Percentiles rank a stretch among this genome's conserved stretches.
Evolutionary conservation across 2,113 vertebrate species (phyloP).

Genomic region (Semicossyphus pulcher): DNA sequence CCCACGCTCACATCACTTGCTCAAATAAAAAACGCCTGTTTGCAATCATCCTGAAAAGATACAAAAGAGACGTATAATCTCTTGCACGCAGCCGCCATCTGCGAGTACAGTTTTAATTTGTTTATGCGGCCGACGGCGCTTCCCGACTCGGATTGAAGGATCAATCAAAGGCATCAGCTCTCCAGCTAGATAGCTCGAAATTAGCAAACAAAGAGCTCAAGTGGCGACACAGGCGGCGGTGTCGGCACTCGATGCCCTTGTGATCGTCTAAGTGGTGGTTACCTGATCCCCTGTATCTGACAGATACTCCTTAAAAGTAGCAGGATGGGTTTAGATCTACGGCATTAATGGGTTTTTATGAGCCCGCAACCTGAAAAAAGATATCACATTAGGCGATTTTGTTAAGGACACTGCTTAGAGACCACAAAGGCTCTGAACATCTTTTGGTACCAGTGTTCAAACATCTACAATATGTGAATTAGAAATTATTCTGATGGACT

Average conservation of each 20-base stretch:
- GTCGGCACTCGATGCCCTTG: constrained; percentile 27
- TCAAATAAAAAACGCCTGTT: neutral
- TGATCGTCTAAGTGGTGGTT: constrained; percentile 14
- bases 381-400: neutral
- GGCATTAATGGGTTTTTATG: constrained; percentile 18
- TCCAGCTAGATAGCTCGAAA: constrained; percentile 29
- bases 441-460: no score
- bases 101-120: constrained; percentile 56
- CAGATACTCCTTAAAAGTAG: neutral
- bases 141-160: constrained; percentile 18
- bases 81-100: constrained; percentile 48
- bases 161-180: constrained; percentile 48
- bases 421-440: constrained; percentile 13
- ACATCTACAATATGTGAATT: constrained; percentile 21
- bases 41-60: constrained; percentile 47
- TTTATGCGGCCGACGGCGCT: constrained; percentile 49
- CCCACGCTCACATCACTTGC: constrained; percentile 16
- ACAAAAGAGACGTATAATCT: constrained; percentile 64
- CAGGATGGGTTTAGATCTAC: neutral
- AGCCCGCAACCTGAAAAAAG: neutral
- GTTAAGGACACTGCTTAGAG: constrained; percentile 14
- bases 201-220: constrained; percentile 51
- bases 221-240: constrained; percentile 6
- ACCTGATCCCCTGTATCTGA: constrained; percentile 25
- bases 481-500: constrained; percentile 40